phyloP scores from a whole-genome alignment of 2,797 vertebrate species.

The Psittacula echo region DNA sequence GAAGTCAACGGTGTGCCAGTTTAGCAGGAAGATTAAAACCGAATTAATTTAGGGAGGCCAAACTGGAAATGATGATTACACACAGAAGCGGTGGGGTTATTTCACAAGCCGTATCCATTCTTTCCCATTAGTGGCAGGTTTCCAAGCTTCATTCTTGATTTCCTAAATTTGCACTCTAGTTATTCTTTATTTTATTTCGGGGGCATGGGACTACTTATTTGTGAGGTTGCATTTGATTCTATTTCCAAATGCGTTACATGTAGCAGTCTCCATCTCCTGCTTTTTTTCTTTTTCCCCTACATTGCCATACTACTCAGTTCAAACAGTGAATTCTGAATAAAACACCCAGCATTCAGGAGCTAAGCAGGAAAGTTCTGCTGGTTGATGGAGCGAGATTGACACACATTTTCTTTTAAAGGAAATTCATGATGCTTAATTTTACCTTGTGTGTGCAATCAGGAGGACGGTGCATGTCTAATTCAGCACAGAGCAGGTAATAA shows the following conservation, averaged over 20 bases:
- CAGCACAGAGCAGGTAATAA: not conserved
- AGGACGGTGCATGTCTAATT: not conserved
- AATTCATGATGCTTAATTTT: not conserved
- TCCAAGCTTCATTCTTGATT: slow-evolving; percentile 38
- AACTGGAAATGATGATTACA: slow-evolving; percentile 51
- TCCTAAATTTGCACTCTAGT: slow-evolving; percentile 26
- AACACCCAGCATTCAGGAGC: not conserved
- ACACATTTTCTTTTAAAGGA: not conserved
- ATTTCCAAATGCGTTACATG: not conserved
- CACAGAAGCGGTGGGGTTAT: slow-evolving; percentile 39
- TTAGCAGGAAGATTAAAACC: slow-evolving; percentile 49
- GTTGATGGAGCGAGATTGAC: not conserved
- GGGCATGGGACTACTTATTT: not conserved
- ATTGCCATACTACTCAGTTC: not conserved
- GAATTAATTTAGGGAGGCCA: slow-evolving; percentile 44
- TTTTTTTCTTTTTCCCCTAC: rapidly evolving
- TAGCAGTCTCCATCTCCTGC: not conserved
- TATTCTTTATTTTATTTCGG: not conserved
- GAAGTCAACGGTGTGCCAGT: slow-evolving; percentile 49
- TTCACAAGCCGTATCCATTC: not conserved
- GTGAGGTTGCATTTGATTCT: not conserved
- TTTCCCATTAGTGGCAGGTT: slow-evolving; percentile 25
- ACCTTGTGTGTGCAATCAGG: slow-evolving; percentile 5
- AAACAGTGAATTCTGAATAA: not conserved
- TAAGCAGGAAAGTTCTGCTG: not conserved